phyloP scores from a whole-genome alignment of 2,113 vertebrate genomes.

The Mesocricetus auratus region DNA sequence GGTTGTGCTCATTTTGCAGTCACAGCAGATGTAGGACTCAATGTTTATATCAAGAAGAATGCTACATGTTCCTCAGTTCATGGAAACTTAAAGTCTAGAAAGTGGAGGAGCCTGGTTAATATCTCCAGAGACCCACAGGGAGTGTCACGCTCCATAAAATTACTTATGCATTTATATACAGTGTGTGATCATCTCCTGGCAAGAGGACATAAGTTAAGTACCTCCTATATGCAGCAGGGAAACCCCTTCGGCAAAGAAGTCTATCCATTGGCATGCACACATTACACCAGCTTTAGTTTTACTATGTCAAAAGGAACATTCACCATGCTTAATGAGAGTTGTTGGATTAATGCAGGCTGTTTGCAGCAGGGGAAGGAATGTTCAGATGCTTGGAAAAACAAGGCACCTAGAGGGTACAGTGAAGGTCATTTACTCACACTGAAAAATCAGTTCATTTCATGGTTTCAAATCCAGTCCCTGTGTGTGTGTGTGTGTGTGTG shows the following conservation, averaged over 20 bases:
- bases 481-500: background rate
- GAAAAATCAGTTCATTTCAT: conserved; percentile 59
- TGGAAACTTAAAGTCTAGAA: conserved; percentile 71
- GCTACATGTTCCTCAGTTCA: conserved; percentile 56
- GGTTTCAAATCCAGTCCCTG: background rate
- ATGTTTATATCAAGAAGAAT: conserved; percentile 58
- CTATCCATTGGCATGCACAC: conserved; percentile 49
- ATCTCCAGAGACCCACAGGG: conserved; percentile 53
- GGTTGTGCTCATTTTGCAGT: conserved; percentile 35
- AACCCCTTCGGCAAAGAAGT: conserved; percentile 61
- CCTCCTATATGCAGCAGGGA: conserved; percentile 54
- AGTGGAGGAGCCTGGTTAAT: conserved; percentile 67
- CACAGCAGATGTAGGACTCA: conserved; percentile 36
- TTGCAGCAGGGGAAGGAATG: conserved; percentile 55
- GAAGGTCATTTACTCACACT: conserved; percentile 65
- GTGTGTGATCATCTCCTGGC: conserved; percentile 52
- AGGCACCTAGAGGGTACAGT: conserved; percentile 5
- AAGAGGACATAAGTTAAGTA: conserved; percentile 62
- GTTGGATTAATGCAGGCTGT: conserved; percentile 53
- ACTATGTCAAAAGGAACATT: conserved; percentile 59
- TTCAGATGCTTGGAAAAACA: conserved; percentile 66
- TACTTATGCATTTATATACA: conserved; percentile 62
- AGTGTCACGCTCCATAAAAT: conserved; percentile 72
- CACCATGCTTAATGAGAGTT: conserved; percentile 67
- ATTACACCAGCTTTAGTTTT: conserved; percentile 61